These are phyloP conservation scores for Microplitis manilae DNA, from an alignment of 2,888 invertebrate species.

Conservation along the genomic window DNA sequence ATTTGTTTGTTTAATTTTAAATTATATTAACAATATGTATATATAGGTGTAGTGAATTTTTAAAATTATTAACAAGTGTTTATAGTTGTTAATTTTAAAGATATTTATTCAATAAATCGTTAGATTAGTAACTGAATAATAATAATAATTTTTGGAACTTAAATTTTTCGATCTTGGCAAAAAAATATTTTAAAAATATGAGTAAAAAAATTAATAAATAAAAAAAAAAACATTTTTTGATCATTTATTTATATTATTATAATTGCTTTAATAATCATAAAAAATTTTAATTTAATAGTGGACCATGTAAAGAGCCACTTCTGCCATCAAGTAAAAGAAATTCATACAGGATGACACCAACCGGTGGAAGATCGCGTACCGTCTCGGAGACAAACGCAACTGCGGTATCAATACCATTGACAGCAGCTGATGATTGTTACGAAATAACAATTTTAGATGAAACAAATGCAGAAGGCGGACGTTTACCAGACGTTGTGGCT, in stretches of 20 bases:
- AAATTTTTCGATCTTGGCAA: too few relatives aligned
- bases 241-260: not conserved
- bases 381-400: conserved; percentile 63
- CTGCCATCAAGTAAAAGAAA: conserved; percentile 57
- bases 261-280: not conserved
- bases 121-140: too few relatives aligned
- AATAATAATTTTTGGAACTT: too few relatives aligned
- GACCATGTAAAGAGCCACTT: conserved; percentile 68
- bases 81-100: too few relatives aligned
- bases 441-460: conserved; percentile 65
- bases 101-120: too few relatives aligned
- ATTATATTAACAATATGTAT: too few relatives aligned
- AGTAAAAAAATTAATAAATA: too few relatives aligned
- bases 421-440: conserved; percentile 55
- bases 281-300: conserved; percentile 55
- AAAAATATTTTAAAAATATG: too few relatives aligned
- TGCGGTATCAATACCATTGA: conserved; percentile 50
- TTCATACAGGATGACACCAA: conserved; percentile 67
- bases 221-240: not conserved
- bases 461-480: conserved; percentile 68
- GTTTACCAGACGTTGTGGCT: conserved; percentile 75
- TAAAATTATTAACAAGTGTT: too few relatives aligned
- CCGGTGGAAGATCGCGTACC: conserved; percentile 65
- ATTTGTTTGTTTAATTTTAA: not conserved
- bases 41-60: too few relatives aligned